Evolutionary conservation across 1,140 invertebrate species (phyloP).

Genomic region (Zaprionus vittiger): DNA sequence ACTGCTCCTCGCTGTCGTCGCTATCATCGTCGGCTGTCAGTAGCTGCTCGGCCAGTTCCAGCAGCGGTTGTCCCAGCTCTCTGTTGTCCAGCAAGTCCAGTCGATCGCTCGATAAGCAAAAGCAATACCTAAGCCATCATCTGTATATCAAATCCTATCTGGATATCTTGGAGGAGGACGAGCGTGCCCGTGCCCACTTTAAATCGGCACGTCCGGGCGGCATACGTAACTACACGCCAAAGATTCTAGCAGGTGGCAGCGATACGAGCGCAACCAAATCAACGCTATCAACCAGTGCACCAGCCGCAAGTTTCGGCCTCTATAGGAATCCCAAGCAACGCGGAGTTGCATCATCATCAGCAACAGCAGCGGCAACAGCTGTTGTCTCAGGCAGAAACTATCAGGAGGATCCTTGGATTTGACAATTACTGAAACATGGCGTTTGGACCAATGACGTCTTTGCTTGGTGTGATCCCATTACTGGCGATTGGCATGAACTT

Average conservation of each 20-base stretch:
- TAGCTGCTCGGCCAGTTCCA: conserved; percentile 67
- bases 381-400: conserved; percentile 35
- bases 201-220: conserved; percentile 86
- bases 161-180: conserved; percentile 85
- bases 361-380: conserved; percentile 8
- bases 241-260: conserved; percentile 86
- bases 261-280: conserved; percentile 39
- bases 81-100: conserved; percentile 78
- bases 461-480: conserved; percentile 91
- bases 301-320: conserved; percentile 38
- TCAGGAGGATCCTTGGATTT: conserved; percentile 82
- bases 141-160: conserved; percentile 87
- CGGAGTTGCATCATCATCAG: background rate
- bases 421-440: conserved; percentile 84
- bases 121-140: conserved; percentile 86
- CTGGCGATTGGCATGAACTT: conserved; percentile 91
- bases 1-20: conserved; percentile 77
- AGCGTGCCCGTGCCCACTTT: conserved; percentile 82
- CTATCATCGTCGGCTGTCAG: conserved; percentile 59
- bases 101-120: conserved; percentile 86
- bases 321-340: conserved; percentile 32
- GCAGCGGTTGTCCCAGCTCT: conserved; percentile 67
- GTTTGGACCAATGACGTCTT: conserved; percentile 85
- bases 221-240: conserved; percentile 88
- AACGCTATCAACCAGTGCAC: conserved; percentile 66